phyloP scores from a whole-genome alignment of 2,797 vertebrate species.

The Pelobates cultripes region DNA sequence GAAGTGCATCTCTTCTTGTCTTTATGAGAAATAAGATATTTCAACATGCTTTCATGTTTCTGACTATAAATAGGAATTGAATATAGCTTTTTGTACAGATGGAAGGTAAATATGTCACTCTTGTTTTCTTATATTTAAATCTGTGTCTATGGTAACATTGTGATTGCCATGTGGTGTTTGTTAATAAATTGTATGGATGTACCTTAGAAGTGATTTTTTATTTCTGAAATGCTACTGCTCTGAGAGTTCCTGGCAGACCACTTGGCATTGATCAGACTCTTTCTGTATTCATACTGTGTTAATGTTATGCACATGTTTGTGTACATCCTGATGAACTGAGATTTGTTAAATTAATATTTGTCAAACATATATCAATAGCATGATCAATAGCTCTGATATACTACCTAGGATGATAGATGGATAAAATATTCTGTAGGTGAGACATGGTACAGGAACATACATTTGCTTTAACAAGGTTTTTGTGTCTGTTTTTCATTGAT shows the following conservation, averaged over 20 bases:
- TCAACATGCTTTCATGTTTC: background rate
- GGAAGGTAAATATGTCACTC: constrained; percentile 31
- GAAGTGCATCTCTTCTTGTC: background rate
- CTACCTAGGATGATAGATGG: too few relatives aligned
- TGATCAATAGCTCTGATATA: too few relatives aligned
- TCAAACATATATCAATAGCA: too few relatives aligned
- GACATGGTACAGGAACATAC: too few relatives aligned
- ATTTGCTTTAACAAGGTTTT: too few relatives aligned
- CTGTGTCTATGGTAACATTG: constrained; percentile 36
- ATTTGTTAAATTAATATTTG: too few relatives aligned
- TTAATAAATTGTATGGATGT: constrained; percentile 8
- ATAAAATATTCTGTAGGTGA: too few relatives aligned
- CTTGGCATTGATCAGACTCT: too few relatives aligned
- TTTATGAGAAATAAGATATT: background rate
- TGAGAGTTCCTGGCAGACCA: background rate
- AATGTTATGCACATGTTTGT: too few relatives aligned
- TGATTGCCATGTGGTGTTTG: constrained; percentile 25
- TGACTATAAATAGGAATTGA: background rate
- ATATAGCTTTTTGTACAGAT: constrained; percentile 24
- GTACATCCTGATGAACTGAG: too few relatives aligned
- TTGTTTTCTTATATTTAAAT: constrained; percentile 20
- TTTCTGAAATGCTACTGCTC: background rate
- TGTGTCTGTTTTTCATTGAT: too few relatives aligned
- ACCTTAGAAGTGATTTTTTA: background rate
- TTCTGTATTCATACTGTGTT: too few relatives aligned